Evolutionary conservation across 2,113 vertebrate species (phyloP).

Genomic region (Neofelis nebulosa): DNA sequence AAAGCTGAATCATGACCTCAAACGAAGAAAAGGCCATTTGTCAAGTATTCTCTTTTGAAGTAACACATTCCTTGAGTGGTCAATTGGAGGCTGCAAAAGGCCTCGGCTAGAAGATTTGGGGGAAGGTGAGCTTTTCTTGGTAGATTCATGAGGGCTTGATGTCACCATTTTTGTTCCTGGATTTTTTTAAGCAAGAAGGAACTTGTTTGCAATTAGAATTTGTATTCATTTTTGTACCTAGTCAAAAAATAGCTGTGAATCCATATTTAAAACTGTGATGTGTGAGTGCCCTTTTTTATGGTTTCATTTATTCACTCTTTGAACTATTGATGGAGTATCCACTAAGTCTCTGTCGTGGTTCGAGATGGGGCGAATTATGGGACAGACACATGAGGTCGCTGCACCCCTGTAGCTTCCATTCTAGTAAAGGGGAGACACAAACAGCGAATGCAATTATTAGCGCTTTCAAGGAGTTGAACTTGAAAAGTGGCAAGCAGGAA

Average conservation of each 20-base stretch:
- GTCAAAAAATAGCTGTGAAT: background rate
- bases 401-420: background rate
- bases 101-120: background rate
- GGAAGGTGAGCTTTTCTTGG: background rate
- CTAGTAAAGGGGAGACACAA: background rate
- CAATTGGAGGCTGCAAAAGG: background rate
- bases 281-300: background rate
- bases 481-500: background rate
- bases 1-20: background rate
- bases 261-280: background rate
- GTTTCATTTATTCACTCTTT: background rate
- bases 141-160: background rate
- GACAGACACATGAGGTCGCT: background rate
- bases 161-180: background rate
- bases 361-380: background rate
- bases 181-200: background rate
- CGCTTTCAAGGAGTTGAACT: background rate
- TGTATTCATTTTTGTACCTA: background rate
- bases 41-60: constrained; percentile 19
- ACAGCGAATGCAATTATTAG: background rate
- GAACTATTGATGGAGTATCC: background rate
- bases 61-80: background rate
- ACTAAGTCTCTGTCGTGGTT: background rate
- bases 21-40: background rate
- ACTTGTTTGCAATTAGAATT: background rate